Percentiles rank a stretch among this genome's conserved stretches.
Conservation (phyloP, 2,113 vertebrate species). For the Rhinichthys klamathensis region DNA sequence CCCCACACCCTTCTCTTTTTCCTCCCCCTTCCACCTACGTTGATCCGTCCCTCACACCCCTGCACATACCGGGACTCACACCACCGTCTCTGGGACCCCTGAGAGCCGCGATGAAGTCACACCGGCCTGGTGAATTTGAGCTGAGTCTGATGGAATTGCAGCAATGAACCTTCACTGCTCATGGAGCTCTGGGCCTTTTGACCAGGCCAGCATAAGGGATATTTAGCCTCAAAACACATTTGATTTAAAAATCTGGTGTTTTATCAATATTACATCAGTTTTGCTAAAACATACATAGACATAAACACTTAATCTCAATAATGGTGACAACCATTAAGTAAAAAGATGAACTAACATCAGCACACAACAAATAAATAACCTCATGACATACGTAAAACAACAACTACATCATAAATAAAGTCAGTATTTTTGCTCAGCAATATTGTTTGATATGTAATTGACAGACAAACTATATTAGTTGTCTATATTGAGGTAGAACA, state of each 20-base stretch:
- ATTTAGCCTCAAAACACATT: background rate
- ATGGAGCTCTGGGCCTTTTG: conserved; percentile 32
- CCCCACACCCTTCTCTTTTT: conserved; percentile 12
- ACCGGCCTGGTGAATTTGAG: conserved; percentile 75
- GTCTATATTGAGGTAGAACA: background rate
- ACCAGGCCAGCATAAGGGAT: background rate
- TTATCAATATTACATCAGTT: background rate
- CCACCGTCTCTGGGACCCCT: conserved; percentile 32
- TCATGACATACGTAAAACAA: background rate
- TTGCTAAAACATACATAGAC: background rate
- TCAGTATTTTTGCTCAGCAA: background rate
- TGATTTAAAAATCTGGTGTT: background rate
- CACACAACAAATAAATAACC: background rate
- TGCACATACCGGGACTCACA: conserved; percentile 13
- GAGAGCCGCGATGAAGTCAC: conserved; percentile 68
- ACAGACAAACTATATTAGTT: too few species aligned
- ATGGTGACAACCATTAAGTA: too few species aligned
- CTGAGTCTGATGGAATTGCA: conserved; percentile 68
- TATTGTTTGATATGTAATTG: background rate
- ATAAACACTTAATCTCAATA: background rate
- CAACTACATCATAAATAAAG: background rate
- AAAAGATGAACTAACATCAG: too few species aligned
- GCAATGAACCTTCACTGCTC: conserved; percentile 53
- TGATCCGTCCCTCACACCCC: conserved; percentile 15
- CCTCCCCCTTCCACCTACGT: conserved; percentile 18